Evolutionary conservation across 2,113 vertebrate species (phyloP).

Genomic region (Cepphus grylle): DNA sequence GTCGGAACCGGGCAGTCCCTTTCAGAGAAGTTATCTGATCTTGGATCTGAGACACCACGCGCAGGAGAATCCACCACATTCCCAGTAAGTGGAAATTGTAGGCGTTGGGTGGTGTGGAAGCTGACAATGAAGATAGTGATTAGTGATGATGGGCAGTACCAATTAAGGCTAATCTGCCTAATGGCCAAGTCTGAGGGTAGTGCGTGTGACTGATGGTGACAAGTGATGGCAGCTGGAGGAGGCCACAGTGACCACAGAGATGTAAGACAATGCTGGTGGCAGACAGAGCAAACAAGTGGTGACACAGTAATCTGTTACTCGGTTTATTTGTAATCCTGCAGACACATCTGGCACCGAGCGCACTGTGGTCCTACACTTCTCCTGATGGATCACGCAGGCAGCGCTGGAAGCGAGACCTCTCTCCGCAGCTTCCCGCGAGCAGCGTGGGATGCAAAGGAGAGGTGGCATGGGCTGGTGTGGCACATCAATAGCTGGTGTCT

Average conservation of each 20-base stretch:
- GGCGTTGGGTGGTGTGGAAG: background rate
- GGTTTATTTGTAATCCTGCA: background rate
- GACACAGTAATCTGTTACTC: slow-evolving; percentile 17
- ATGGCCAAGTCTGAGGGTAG: slow-evolving; percentile 37
- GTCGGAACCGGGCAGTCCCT: background rate
- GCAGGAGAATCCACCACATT: background rate
- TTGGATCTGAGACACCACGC: background rate
- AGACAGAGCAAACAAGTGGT: background rate
- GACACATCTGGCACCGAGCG: background rate
- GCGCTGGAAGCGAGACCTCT: background rate
- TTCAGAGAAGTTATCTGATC: background rate
- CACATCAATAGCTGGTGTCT: background rate
- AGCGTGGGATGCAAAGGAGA: background rate
- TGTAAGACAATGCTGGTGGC: slow-evolving; percentile 47
- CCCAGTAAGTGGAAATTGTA: background rate
- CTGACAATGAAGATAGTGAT: slow-evolving; percentile 42
- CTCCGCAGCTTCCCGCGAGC: rapidly evolving
- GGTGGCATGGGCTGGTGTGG: background rate
- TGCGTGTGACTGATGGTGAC: slow-evolving; percentile 45
- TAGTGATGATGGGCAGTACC: slow-evolving; percentile 26
- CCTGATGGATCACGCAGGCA: background rate
- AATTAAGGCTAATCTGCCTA: slow-evolving; percentile 51
- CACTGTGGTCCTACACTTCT: background rate
- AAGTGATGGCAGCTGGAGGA: slow-evolving; percentile 49
- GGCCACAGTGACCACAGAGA: slow-evolving; percentile 38